A percentile compares a stretch with the other conserved stretches of the same genome.
Evolutionary conservation across 2,888 invertebrate genomes (phyloP).

Genomic region (Volucella bombylans): DNA sequence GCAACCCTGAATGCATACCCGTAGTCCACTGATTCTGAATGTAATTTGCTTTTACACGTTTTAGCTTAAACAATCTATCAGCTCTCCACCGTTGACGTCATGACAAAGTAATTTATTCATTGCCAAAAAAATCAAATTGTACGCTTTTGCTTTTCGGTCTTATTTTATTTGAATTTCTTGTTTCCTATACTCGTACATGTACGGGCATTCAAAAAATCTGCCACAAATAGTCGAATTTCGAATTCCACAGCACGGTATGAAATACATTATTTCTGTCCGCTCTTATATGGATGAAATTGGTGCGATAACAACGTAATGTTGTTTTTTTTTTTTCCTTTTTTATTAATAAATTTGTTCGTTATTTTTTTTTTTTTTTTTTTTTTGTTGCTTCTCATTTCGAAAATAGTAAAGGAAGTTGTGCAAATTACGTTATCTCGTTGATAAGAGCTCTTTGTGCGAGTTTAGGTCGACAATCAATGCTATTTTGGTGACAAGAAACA

Average conservation of each 20-base stretch:
- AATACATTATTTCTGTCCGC: conserved; percentile 62
- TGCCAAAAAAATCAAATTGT: conserved; percentile 49
- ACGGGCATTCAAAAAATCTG: conserved; percentile 36
- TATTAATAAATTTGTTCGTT: conserved; percentile 10
- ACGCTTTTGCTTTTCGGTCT: conserved; percentile 12
- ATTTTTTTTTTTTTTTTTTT: not conserved
- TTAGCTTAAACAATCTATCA: conserved; percentile 44
- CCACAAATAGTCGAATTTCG: conserved; percentile 51
- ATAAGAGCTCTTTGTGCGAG: conserved; percentile 41
- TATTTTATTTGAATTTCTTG: conserved; percentile 12
- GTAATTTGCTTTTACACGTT: conserved; percentile 64
- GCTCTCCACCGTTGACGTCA: conserved; percentile 55
- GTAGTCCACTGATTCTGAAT: not conserved
- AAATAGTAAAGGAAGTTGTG: conserved; percentile 51
- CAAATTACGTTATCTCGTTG: conserved; percentile 56
- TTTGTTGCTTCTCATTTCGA: conserved; percentile 4
- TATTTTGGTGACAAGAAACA: conserved; percentile 38
- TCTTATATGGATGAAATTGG: conserved; percentile 59
- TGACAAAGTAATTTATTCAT: conserved; percentile 57
- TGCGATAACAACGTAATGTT: conserved; percentile 51
- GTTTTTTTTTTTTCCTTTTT: conserved; percentile 24
- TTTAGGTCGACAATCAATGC: conserved; percentile 52
- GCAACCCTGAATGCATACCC: conserved; percentile 47
- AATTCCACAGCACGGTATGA: conserved; percentile 61
- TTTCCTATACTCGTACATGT: conserved; percentile 25